Conservation (phyloP, 1,140 invertebrate genomes). For the Cardiocondyla obscurior region DNA sequence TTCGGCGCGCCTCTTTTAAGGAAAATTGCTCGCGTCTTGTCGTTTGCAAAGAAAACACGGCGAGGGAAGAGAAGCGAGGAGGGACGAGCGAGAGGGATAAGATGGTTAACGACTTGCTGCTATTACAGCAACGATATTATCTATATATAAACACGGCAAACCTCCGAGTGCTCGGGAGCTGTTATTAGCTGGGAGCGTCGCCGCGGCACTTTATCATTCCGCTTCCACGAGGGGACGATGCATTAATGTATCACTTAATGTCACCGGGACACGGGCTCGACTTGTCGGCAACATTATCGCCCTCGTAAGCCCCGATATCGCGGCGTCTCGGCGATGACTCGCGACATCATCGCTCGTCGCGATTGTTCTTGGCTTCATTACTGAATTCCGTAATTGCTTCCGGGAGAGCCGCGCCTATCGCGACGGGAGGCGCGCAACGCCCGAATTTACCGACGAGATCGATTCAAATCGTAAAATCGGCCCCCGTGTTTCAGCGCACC, state of each 20-base stretch:
- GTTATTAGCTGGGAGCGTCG: constrained; percentile 11
- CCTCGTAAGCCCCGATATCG: not conserved
- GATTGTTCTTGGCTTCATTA: not conserved
- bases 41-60: constrained; percentile 1
- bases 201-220: constrained; percentile 10
- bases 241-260: constrained; percentile 15
- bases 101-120: constrained; percentile 20
- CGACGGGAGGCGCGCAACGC: not conserved
- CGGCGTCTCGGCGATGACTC: not conserved
- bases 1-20: not conserved
- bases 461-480: not conserved
- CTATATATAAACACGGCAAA: constrained; percentile 15
- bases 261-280: not conserved
- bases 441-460: not conserved
- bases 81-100: not conserved
- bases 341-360: not conserved
- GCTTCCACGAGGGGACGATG: not conserved
- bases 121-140: constrained; percentile 16
- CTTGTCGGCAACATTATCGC: not conserved
- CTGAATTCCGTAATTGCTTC: not conserved
- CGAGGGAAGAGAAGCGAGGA: not conserved
- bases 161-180: not conserved
- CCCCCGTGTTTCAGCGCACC: not conserved
- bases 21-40: constrained; percentile 36
- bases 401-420: not conserved